Evolutionary conservation across 1,140 invertebrate genomes (phyloP), one percentile per base, ranked within the genome.

Genomic region (Heliothis subflexa): DNA sequence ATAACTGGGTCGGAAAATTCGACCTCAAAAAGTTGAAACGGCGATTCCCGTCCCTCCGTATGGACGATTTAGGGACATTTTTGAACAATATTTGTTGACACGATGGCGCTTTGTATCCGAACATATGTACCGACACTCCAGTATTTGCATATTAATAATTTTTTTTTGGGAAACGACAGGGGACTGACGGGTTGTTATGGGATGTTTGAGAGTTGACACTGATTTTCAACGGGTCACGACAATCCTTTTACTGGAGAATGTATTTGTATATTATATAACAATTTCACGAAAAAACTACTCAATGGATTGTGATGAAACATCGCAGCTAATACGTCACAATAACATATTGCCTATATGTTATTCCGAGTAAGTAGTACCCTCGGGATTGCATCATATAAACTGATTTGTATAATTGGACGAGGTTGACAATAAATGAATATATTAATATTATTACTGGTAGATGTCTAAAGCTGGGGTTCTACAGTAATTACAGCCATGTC

Each of bases 1-100:
- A 66, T 66, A 66, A 66, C 62, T 66, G 62, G 62, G 62, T 25
- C 18, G 62, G 62, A 66, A 66, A 66, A 66, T 66, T 66, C 28
- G 62, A 66, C 62, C 62, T 66, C 61, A 40, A 4, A 13, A 62
- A 62, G 14, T 40, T 62, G 40, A 25, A 66, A 49, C 49, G 18
- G 45, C 16, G 40, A 61, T 61, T 28, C 57, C 57, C 57, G 21
- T 18, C 16, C 7, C 18, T 61, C 25, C 57, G 25, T 61, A 28
- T 14, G 62, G 16, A 16, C 45, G 18, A 18, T 50, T 66, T 14
- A 25, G 62, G 62, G 62, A 49, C 45, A 14, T 21, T 49, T 49
- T 45, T 66, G n/a, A 49, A 66, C 14, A 49, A 47, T 25, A 50
- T 49, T 66, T 66, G 62, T 66, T 49, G 40, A 66, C 62, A 47